These are phyloP conservation scores for Pangasius krempfi DNA, from an alignment of 2,797 vertebrate genomes.

Conservation along the genomic window DNA sequence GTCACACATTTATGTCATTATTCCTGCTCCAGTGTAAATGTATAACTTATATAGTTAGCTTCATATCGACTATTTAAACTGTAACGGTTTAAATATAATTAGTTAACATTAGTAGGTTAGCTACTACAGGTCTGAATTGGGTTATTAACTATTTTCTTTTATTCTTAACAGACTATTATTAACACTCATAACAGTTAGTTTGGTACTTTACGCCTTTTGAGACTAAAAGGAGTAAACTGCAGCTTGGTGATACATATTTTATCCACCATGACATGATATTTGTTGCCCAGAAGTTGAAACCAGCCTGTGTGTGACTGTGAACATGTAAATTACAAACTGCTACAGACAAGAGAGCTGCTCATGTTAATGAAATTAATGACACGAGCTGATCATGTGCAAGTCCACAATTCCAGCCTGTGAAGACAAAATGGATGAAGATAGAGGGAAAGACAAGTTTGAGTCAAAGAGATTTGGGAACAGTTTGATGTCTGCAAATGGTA, in stretches of 20 bases:
- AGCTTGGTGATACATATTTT: not conserved
- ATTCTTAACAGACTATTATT: not conserved
- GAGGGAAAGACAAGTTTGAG: not conserved
- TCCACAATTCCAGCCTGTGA: not conserved
- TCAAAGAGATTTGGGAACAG: not conserved
- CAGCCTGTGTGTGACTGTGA: not conserved
- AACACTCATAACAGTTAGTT: not conserved
- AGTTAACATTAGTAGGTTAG: not conserved
- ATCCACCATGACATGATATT: not conserved
- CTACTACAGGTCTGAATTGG: not conserved
- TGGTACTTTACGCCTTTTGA: not conserved
- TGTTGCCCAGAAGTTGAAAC: not conserved
- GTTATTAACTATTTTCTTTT: not conserved
- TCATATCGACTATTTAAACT: not conserved
- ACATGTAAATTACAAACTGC: not conserved
- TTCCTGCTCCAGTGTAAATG: not conserved
- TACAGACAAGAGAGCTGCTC: not conserved
- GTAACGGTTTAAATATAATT: not conserved
- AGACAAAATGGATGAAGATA: slow-evolving; percentile 26
- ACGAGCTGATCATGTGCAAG: slow-evolving; percentile 14
- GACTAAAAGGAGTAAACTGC: not conserved
- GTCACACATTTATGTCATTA: not conserved
- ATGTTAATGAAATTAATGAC: not conserved
- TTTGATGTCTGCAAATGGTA: slow-evolving; percentile 8
- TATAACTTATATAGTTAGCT: not conserved